Evolutionary conservation across 2,113 vertebrate genomes (phyloP).

Genomic region (Grallaria varia): DNA sequence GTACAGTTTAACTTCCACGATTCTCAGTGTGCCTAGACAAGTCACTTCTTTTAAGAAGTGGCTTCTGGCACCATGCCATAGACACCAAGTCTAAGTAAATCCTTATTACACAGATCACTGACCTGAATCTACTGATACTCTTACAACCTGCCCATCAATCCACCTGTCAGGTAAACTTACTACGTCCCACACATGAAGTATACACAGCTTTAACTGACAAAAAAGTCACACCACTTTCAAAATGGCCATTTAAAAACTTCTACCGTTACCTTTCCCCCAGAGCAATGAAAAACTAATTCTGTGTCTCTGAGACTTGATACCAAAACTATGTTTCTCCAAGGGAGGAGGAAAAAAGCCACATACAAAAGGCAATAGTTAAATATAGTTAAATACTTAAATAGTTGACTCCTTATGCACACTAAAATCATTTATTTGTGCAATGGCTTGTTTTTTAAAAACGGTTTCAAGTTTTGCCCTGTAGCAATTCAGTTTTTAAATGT

Average conservation of each 20-base stretch:
- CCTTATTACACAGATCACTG: conserved; percentile 29
- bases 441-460: neutral
- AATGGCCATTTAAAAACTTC: neutral
- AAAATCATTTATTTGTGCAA: neutral
- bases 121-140: conserved; percentile 44
- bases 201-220: neutral
- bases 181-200: neutral
- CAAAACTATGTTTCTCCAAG: neutral
- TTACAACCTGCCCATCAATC: neutral
- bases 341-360: neutral
- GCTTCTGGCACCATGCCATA: neutral
- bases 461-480: neutral
- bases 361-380: neutral
- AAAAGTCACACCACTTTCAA: neutral
- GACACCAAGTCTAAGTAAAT: conserved; percentile 10
- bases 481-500: neutral
- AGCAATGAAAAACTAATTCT: neutral
- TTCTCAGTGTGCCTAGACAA: neutral
- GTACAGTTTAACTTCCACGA: neutral
- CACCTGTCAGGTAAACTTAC: neutral
- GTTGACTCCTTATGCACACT: neutral
- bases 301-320: neutral
- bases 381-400: too few species aligned
- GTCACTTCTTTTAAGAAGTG: neutral
- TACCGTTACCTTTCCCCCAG: neutral